Evolutionary conservation across 2,113 vertebrate genomes (phyloP).

Genomic region (Ornithorhynchus anatinus): DNA sequence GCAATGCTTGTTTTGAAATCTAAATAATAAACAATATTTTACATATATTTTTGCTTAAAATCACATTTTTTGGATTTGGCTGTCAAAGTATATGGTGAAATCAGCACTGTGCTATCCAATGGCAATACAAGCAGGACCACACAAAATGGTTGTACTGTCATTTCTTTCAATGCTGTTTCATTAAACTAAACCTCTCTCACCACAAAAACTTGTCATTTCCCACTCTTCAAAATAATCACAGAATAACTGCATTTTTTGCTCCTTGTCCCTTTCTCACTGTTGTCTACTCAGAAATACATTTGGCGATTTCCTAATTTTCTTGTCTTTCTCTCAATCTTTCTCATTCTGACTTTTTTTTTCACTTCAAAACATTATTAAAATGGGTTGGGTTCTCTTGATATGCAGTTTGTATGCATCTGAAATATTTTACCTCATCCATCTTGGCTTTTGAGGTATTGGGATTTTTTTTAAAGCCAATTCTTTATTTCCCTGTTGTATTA

Average conservation of each 20-base stretch:
- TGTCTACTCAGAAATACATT: slow-evolving; percentile 50
- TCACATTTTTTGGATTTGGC: slow-evolving; percentile 72
- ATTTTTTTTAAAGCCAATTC: slow-evolving; percentile 32
- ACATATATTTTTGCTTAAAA: slow-evolving; percentile 67
- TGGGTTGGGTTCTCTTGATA: slow-evolving; percentile 22
- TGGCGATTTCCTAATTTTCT: slow-evolving; percentile 51
- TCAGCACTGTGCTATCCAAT: slow-evolving; percentile 59
- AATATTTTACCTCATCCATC: slow-evolving; percentile 32
- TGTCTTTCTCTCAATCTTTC: slow-evolving; percentile 11
- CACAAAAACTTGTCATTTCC: slow-evolving; percentile 71
- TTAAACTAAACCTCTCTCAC: slow-evolving; percentile 67
- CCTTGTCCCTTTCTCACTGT: slow-evolving; percentile 42
- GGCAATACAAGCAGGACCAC: slow-evolving; percentile 76
- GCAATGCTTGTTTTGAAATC: slow-evolving; percentile 70
- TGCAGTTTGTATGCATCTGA: slow-evolving; percentile 11
- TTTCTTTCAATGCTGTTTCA: slow-evolving; percentile 64
- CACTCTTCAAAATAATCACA: slow-evolving; percentile 57
- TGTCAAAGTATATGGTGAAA: slow-evolving; percentile 58
- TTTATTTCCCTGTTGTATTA: slow-evolving; percentile 29
- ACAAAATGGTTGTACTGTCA: slow-evolving; percentile 71
- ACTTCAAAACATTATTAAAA: slow-evolving; percentile 50
- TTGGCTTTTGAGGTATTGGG: slow-evolving; percentile 32
- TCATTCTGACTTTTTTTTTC: slow-evolving; percentile 41
- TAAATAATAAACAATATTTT: slow-evolving; percentile 74
- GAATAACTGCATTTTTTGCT: slow-evolving; percentile 38